phyloP scores from a whole-genome alignment of 2,888 invertebrate species.

The Tribolium freemani region DNA sequence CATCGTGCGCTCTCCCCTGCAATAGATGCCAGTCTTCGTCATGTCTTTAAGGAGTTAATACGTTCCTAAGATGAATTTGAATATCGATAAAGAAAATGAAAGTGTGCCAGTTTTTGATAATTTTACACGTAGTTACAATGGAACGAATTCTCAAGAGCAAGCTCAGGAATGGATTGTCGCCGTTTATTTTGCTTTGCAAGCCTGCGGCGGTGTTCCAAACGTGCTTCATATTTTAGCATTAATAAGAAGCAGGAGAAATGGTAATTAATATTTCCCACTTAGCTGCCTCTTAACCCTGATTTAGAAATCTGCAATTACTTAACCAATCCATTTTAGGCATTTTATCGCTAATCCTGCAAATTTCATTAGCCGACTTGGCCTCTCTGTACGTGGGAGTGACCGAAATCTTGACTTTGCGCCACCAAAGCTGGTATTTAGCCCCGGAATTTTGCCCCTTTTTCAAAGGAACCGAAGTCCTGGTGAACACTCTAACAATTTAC shows the following conservation, averaged over 20 bases:
- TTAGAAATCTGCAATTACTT: neutral
- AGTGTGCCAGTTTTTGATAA: neutral
- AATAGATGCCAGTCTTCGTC: slow-evolving; percentile 33
- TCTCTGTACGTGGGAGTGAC: slow-evolving; percentile 68
- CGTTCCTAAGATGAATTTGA: neutral
- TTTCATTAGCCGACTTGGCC: slow-evolving; percentile 70
- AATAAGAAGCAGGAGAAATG: slow-evolving; percentile 69
- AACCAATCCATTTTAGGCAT: slow-evolving; percentile 67
- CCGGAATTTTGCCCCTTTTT: slow-evolving; percentile 70
- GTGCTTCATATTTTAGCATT: slow-evolving; percentile 62
- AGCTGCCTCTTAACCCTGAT: neutral
- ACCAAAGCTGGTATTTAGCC: slow-evolving; percentile 71
- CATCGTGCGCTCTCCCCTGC: slow-evolving; percentile 27
- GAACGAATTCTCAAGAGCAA: slow-evolving; percentile 5
- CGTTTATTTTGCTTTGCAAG: slow-evolving; percentile 55
- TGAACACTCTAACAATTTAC: slow-evolving; percentile 72
- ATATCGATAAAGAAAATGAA: neutral
- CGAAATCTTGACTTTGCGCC: slow-evolving; percentile 71
- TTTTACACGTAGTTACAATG: neutral
- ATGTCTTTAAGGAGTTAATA: slow-evolving; percentile 23
- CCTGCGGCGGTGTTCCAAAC: slow-evolving; percentile 55
- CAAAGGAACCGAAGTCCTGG: slow-evolving; percentile 72
- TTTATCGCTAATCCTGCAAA: slow-evolving; percentile 70
- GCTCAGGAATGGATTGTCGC: slow-evolving; percentile 54
- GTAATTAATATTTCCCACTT: slow-evolving; percentile 58